Conservation (phyloP, 2,113 vertebrate genomes). For the Gasterosteus aculeatus region DNA sequence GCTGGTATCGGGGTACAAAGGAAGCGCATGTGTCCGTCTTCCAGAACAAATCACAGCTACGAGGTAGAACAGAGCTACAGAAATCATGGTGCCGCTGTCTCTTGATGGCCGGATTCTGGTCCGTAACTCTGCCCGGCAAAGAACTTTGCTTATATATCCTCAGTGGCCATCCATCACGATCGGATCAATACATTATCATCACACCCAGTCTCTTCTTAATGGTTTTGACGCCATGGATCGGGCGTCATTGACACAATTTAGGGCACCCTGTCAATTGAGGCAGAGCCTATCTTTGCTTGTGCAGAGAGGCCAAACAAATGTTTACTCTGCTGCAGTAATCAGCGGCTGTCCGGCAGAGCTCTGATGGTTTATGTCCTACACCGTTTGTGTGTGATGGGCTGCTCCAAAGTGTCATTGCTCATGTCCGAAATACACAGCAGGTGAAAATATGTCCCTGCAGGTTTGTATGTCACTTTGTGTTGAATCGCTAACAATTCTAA, state of each 20-base stretch:
- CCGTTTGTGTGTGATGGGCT: conserved; percentile 44
- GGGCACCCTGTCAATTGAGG: conserved; percentile 70
- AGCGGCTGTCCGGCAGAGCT: conserved; percentile 46
- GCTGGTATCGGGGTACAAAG: conserved; percentile 73
- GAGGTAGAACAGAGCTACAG: conserved; percentile 67
- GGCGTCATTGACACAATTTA: conserved; percentile 74
- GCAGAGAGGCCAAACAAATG: conserved; percentile 81
- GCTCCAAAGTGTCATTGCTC: conserved; percentile 53
- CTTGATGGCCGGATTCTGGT: conserved; percentile 26
- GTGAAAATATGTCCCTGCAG: conserved; percentile 26
- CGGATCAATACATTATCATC: conserved; percentile 80
- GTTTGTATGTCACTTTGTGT: conserved; percentile 30
- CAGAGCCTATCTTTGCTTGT: conserved; percentile 81
- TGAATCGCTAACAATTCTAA: conserved; percentile 13
- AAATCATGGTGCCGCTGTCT: conserved; percentile 74
- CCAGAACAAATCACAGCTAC: conserved; percentile 73
- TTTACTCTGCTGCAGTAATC: conserved; percentile 74
- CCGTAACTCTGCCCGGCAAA: conserved; percentile 32
- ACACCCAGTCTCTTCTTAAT: conserved; percentile 76
- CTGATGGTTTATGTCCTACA: conserved; percentile 67
- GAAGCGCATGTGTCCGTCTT: conserved; percentile 69
- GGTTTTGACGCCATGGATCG: conserved; percentile 75
- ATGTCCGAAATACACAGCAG: conserved; percentile 40
- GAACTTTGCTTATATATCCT: conserved; percentile 77
- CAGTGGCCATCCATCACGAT: conserved; percentile 71